phyloP scores from a whole-genome alignment of 2,113 vertebrate species.

The Nothocercus julius region DNA sequence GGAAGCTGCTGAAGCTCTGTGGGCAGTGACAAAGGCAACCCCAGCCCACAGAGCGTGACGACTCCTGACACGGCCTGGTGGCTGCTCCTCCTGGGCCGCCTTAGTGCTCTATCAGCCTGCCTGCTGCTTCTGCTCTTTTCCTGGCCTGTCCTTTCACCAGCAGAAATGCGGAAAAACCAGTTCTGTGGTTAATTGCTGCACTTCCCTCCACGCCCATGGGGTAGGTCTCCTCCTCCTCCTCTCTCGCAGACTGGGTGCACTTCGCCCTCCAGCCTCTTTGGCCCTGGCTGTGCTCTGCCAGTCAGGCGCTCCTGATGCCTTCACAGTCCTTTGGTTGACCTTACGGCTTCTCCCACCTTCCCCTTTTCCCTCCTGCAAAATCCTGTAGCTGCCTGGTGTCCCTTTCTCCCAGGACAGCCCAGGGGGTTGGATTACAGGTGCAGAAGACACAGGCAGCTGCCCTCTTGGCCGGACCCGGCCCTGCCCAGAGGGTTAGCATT shows the following conservation, averaged over 20 bases:
- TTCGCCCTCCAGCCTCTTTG: slow-evolving; percentile 29
- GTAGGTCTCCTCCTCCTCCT: not conserved
- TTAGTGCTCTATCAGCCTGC: slow-evolving; percentile 15
- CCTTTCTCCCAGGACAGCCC: not conserved
- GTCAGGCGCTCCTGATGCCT: not conserved
- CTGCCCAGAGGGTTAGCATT: not conserved
- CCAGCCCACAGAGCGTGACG: fast-evolving
- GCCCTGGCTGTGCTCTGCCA: not conserved
- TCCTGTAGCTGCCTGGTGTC: not conserved
- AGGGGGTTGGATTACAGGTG: not conserved
- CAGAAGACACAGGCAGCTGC: not conserved
- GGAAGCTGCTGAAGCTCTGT: not conserved
- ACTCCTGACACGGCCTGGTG: not conserved
- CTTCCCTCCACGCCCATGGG: slow-evolving; percentile 68
- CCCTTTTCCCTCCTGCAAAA: not conserved
- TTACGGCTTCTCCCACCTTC: not conserved
- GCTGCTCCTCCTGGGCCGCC: not conserved
- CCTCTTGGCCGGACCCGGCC: not conserved
- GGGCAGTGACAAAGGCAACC: not conserved
- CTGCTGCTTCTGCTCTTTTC: not conserved
- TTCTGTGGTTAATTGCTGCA: slow-evolving; percentile 73
- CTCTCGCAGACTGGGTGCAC: not conserved
- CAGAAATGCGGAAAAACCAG: slow-evolving; percentile 75
- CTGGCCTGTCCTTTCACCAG: slow-evolving; percentile 52
- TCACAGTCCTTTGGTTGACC: not conserved